Percentiles rank a stretch among this genome's conserved stretches.
These are phyloP conservation scores for Conus ventricosus DNA, from an alignment of 1,140 invertebrate species.

Conservation along the genomic window DNA sequence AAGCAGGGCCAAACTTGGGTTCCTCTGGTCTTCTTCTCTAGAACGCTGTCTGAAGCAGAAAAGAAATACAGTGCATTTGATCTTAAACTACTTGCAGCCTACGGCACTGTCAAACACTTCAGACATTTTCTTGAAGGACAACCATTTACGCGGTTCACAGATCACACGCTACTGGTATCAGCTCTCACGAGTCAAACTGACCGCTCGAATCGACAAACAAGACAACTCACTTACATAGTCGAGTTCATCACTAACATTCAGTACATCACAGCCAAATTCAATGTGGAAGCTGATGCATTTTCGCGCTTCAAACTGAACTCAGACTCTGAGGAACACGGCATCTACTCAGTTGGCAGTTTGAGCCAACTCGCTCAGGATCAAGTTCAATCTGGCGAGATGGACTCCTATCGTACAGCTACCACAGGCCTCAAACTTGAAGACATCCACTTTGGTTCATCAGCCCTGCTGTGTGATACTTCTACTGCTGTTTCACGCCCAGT, in stretches of 20 bases:
- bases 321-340: neutral
- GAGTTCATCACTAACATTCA: conserved; percentile 30
- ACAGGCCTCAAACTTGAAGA: neutral
- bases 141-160: conserved; percentile 17
- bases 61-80: conserved; percentile 21
- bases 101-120: conserved; percentile 22
- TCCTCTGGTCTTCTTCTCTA: conserved; percentile 17
- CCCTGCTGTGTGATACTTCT: no score
- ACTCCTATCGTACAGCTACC: neutral
- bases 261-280: conserved; percentile 30
- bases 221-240: conserved; percentile 23
- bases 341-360: neutral
- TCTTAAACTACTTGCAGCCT: conserved; percentile 10
- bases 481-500: no score
- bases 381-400: neutral
- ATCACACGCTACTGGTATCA: conserved; percentile 17
- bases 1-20: neutral
- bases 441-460: neutral
- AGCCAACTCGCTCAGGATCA: neutral
- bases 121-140: conserved; percentile 20
- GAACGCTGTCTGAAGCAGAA: neutral
- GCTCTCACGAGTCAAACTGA: conserved; percentile 3
- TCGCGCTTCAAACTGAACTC: neutral
- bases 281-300: neutral
- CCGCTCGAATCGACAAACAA: conserved; percentile 17